Base-by-base conservation (phyloP, 2,888 invertebrate species). In the Ferrisia virgata region DNA sequence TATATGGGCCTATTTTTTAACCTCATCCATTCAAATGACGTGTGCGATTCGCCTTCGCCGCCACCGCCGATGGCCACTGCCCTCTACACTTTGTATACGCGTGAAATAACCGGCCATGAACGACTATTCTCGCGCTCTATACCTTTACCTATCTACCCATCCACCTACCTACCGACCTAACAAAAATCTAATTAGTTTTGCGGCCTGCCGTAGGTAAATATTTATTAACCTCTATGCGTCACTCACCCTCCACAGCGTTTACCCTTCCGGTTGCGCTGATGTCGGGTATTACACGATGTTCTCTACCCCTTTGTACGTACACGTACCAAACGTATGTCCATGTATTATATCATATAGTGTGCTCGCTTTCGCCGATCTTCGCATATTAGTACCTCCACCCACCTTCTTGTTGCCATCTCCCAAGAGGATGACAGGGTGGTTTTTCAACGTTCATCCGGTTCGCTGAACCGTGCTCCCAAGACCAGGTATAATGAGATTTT, bases 201-300 rank as follows among this genome's bases (percentile, higher is more conserved):
- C 64, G 64, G 64, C 64, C 53, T 13, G 64, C 64, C 64, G 25
- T 64, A 64, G 64, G 64, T 64, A 64, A 64, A 64, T 64, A 64
- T 64, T 64, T 64, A 64, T 64, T 64, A 64, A 64, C 64, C 64
- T 64, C 25, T 64, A 64, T 28, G 64, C 64, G 15, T 13, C 64
- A 15, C 15, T 3, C 15, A 3, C 28, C 3, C 25, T 25, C 25
- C 25, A 11, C 25, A 28, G 28, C 28, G 64, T 28, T 28, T 28
- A 28, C 28, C 64, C 64, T 28, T 64, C 64, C 25, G 1, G 64
- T 13, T 0, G 6, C 39, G 5, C 2, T 13, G 28, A 15, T 64
- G 28, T 64, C 64, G 64, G n/a, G 64, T 13, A 28, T 28, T 64
- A 64, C 53, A 22, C 53, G 53, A 18, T 53, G n/a, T n/a, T n/a